phyloP scores from a whole-genome alignment of 2,113 vertebrate species.

The Gasterosteus nipponicus region DNA sequence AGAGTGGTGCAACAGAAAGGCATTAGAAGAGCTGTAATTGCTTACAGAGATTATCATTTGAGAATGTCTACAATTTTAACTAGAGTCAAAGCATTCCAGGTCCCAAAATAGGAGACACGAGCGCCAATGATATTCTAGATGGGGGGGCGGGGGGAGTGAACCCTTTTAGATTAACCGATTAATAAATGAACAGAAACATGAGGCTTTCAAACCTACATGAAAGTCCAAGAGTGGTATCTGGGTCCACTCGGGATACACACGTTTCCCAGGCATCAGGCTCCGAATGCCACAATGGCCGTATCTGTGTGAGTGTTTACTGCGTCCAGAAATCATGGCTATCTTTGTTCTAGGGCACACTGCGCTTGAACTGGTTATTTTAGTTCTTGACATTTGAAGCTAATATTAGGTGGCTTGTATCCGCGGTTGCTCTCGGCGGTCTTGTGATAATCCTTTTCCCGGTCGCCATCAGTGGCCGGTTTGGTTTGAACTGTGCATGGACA shows the following conservation, averaged over 20 bases:
- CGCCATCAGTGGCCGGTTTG: neutral
- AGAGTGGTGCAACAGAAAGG: neutral
- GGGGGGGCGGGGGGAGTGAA: neutral
- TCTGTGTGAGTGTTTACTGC: slow-evolving; percentile 47
- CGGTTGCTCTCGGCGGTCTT: slow-evolving; percentile 25
- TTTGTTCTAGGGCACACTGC: slow-evolving; percentile 47
- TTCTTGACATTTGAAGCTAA: slow-evolving; percentile 59
- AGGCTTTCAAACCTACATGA: neutral
- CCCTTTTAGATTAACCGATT: neutral
- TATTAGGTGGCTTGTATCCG: slow-evolving; percentile 53
- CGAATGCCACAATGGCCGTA: slow-evolving; percentile 16
- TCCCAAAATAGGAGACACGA: neutral
- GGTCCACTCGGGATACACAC: neutral
- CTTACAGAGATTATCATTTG: neutral
- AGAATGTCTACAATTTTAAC: neutral
- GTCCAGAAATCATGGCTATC: slow-evolving; percentile 33
- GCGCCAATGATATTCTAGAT: neutral
- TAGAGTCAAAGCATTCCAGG: neutral
- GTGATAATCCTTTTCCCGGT: slow-evolving; percentile 21
- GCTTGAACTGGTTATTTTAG: slow-evolving; percentile 58
- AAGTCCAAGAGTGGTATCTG: neutral
- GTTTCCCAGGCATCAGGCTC: neutral
- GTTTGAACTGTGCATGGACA: slow-evolving; percentile 13
- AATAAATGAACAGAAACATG: neutral
- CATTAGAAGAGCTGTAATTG: neutral